Evolutionary conservation across 2,113 vertebrate genomes (phyloP).

Genomic region (Panurus biarmicus): DNA sequence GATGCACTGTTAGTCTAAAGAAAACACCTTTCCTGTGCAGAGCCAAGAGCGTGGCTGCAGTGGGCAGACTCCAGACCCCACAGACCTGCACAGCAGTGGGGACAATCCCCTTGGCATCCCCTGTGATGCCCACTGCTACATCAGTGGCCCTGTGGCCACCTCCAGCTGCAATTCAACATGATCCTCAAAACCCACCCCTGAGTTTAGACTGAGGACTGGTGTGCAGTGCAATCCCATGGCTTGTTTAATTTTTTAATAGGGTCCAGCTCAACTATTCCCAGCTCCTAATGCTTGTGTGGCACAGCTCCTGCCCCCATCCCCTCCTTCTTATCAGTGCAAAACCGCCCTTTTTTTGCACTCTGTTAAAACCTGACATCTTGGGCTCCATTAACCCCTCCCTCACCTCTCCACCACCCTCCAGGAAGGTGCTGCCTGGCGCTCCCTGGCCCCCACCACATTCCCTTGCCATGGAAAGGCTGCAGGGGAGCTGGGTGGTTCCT

Average conservation of each 20-base stretch:
- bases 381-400: neutral
- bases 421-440: fast-evolving
- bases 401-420: neutral
- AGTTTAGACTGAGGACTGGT: neutral
- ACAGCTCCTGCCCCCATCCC: neutral
- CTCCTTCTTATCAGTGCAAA: neutral
- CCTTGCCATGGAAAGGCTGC: neutral
- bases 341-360: neutral
- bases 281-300: neutral
- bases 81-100: neutral
- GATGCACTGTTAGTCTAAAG: neutral
- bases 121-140: fast-evolving
- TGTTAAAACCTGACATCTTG: neutral
- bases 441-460: neutral
- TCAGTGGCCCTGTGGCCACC: neutral
- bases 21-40: neutral
- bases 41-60: fast-evolving
- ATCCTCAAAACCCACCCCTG: neutral
- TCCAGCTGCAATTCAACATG: neutral
- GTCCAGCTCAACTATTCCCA: neutral
- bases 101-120: neutral
- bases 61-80: neutral
- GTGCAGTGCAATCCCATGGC: neutral
- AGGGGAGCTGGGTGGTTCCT: constrained; percentile 8
- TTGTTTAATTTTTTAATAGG: fast-evolving